Percentiles rank a stretch among this genome's conserved stretches.
Evolutionary conservation across 2,888 invertebrate species (phyloP).

Genomic region (Leptinotarsa rubiginosa): DNA sequence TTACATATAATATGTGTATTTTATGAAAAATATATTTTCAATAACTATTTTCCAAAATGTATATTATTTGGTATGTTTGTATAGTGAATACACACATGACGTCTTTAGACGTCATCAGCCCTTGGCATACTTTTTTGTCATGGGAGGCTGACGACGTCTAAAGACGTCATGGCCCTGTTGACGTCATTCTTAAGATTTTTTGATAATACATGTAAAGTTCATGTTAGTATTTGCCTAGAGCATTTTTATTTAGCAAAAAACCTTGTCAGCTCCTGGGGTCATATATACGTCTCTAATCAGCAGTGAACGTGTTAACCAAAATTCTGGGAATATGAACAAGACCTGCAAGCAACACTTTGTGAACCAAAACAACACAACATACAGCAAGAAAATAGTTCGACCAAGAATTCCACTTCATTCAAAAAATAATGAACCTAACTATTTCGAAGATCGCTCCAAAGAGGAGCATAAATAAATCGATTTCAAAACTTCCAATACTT

Average conservation of each 20-base stretch:
- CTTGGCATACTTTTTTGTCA: slow-evolving; percentile 19
- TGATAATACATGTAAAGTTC: slow-evolving; percentile 8
- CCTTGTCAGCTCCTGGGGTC: slow-evolving; percentile 17
- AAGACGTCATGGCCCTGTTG: slow-evolving; percentile 20
- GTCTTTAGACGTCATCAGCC: slow-evolving; percentile 25
- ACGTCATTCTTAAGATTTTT: slow-evolving; percentile 23
- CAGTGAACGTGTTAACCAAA: neutral
- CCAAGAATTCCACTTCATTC: no score
- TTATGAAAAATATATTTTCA: slow-evolving; percentile 4
- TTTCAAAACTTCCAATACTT: no score
- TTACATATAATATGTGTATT: slow-evolving; percentile 8
- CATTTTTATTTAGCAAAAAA: slow-evolving; percentile 20
- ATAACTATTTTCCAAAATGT: slow-evolving; percentile 13
- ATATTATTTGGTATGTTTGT: slow-evolving; percentile 15
- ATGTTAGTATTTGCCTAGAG: slow-evolving; percentile 26
- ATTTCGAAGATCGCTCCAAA: no score
- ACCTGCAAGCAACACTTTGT: no score
- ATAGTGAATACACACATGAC: slow-evolving; percentile 13
- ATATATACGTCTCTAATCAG: slow-evolving; percentile 10
- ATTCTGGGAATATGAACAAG: no score
- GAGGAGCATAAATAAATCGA: no score
- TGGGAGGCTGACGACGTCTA: slow-evolving; percentile 21
- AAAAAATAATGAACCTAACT: no score
- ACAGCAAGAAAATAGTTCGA: no score
- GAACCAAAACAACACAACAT: no score